These are phyloP conservation scores for Pungitius pungitius DNA, from an alignment of 2,113 vertebrate species.

Conservation along the genomic window DNA sequence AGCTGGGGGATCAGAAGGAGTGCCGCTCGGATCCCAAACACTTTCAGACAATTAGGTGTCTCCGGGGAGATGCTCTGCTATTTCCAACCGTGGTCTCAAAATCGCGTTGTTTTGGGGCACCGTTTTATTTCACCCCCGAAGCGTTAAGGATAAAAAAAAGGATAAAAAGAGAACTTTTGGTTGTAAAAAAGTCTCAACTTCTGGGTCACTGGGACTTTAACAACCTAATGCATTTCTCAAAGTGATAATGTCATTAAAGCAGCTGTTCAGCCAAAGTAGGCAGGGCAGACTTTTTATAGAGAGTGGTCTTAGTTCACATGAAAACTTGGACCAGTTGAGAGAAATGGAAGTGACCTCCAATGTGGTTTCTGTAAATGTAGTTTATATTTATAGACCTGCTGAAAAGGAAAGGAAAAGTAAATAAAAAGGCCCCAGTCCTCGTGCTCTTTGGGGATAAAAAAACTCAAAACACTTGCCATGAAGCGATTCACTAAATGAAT, in stretches of 20 bases:
- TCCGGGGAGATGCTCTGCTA: background rate
- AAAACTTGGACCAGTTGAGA: background rate
- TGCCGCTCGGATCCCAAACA: slow-evolving; percentile 10
- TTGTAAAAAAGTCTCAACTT: background rate
- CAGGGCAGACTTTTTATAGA: background rate
- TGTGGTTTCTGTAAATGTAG: background rate
- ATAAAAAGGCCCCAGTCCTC: background rate
- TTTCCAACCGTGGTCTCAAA: background rate
- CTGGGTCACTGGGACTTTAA: background rate
- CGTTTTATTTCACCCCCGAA: background rate
- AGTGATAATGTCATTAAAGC: slow-evolving; percentile 14
- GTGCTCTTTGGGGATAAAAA: background rate
- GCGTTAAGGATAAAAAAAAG: too few relatives aligned
- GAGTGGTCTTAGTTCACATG: background rate
- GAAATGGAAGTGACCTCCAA: background rate
- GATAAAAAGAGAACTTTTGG: background rate
- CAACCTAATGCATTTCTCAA: background rate
- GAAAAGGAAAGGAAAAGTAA: background rate
- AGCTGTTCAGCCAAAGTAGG: slow-evolving; percentile 16
- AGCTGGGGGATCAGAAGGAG: background rate
- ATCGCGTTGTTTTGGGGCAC: background rate
- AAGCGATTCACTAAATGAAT: background rate
- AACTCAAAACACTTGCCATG: too few relatives aligned
- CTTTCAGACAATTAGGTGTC: slow-evolving; percentile 10
- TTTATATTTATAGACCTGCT: background rate